Percentiles rank a stretch among this genome's conserved stretches.
Evolutionary conservation across 2,797 vertebrate species (phyloP).

Genomic region (Peromyscus attwateri): DNA sequence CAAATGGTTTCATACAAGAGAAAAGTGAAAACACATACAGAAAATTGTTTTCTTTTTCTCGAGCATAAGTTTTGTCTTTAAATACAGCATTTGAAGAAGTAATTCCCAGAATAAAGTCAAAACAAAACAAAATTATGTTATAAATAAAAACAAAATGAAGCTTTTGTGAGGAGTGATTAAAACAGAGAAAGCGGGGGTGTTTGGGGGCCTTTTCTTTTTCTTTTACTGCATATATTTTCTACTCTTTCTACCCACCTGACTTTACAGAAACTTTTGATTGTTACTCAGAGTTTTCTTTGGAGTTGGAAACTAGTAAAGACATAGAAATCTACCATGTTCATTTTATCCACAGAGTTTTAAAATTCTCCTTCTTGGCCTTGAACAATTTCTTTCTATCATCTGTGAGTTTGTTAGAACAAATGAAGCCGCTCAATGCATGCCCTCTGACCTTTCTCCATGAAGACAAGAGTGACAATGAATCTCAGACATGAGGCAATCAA

Average conservation of each 20-base stretch:
- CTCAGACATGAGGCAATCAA: conserved; percentile 45
- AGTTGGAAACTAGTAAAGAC: conserved; percentile 22
- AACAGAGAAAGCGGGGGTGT: background rate
- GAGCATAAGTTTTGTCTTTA: conserved; percentile 46
- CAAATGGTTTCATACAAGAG: conserved; percentile 29
- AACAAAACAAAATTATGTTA: conserved; percentile 58
- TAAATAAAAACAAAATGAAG: conserved; percentile 27
- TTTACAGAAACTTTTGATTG: conserved; percentile 20
- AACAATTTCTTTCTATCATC: conserved; percentile 22
- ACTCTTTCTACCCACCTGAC: background rate
- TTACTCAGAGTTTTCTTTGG: background rate
- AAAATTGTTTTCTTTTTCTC: conserved; percentile 55
- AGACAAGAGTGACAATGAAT: conserved; percentile 63
- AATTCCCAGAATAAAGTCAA: conserved; percentile 58
- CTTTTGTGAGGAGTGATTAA: background rate
- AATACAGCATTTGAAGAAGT: conserved; percentile 29
- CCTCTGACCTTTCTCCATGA: conserved; percentile 31
- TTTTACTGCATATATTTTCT: background rate
- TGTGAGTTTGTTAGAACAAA: conserved; percentile 55
- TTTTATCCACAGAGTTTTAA: conserved; percentile 32
- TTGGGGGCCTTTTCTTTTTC: background rate
- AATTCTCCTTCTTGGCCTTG: conserved; percentile 51
- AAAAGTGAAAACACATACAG: conserved; percentile 41
- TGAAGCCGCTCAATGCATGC: background rate
- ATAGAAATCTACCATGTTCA: conserved; percentile 1